Percentiles rank a stretch among this genome's conserved stretches.
phyloP scores from a whole-genome alignment of 2,113 vertebrate genomes.

The Prinia subflava region DNA sequence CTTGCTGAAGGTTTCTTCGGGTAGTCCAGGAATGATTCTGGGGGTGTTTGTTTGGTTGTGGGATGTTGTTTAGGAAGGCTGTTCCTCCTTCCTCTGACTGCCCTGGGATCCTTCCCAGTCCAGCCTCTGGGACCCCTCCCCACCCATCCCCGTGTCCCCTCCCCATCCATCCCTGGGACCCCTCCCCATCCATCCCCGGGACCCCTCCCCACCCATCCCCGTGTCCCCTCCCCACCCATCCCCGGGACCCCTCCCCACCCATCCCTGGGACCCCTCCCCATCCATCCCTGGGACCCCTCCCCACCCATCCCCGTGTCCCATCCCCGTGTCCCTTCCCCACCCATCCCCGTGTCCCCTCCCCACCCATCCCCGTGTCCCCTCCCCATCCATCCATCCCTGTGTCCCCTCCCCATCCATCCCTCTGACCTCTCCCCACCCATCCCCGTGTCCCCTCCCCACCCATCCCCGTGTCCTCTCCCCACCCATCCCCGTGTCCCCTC shows the following conservation, averaged over 20 bases:
- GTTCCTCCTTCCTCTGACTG: not conserved
- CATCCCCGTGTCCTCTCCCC: not conserved
- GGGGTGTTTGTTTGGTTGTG: not conserved
- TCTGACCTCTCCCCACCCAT: too few relatives aligned
- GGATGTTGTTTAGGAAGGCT: not conserved
- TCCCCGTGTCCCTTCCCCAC: too few relatives aligned
- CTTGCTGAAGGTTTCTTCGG: not conserved
- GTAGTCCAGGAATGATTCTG: not conserved
- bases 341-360: not conserved
- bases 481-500: not conserved
- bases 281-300: rapidly evolving
- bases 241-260: not conserved
- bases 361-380: not conserved
- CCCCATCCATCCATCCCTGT: rapidly evolving
- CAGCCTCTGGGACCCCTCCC: too few relatives aligned
- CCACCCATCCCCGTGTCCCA: too few relatives aligned
- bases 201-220: not conserved
- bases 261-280: not conserved
- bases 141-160: not conserved
- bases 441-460: not conserved
- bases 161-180: not conserved
- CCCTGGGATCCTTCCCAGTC: not conserved
- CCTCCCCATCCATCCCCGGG: rapidly evolving
- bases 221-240: not conserved
- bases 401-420: not conserved